Evolutionary conservation across 64 coral and sea anemone species (phyloP), one percentile per base, ranked within the genome.

Genomic region (Anthopleura sola): DNA sequence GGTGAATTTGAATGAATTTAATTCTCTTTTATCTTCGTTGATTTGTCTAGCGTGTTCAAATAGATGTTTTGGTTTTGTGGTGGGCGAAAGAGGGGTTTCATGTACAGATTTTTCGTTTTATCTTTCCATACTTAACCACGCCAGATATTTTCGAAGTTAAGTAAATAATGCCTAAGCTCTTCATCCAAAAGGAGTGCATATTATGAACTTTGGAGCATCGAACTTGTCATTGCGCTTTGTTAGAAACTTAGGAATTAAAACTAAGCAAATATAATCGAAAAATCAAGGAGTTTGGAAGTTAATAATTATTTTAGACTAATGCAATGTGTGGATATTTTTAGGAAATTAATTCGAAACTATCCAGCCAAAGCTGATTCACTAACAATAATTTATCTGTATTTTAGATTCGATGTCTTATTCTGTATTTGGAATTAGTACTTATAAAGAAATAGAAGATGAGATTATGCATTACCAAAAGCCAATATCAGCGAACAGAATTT

Each of bases 181-280:
- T 71, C 34, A 71, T 71, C 66, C 66, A 32, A 71, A 71, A 71
- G 28, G 31, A 71, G 31, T 12, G 66, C 28, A 4, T 32, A 71
- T 71, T 71, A 34, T 71, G 29, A 36, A 71, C 66, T 71, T 28
- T 71, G n/a, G 31, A 71, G 66, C 10, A 71, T 34, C 66, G 11
- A 34, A 31, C n/a, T 71, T 71, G 66, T 71, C 66, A 71, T 1
- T 13, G 11, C 14, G 31, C 29, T 71, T 71, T 71, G 66, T 71
- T 71, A 71, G 66, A 71, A 71, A 71, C 66, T 71, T 71, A 32
- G 66, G 66, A 71, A 71, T 71, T 71, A 71, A 71, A 71, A 71
- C 11, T 32, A 71, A 15, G 66, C 66, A 71, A 71, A 71, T 34
- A 71, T 5, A 11, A 12, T 12, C 66, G 23, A 26, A 26, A n/a